A percentile compares a stretch with the other conserved stretches of the same genome.
Conservation (phyloP, 1,140 invertebrate genomes). For the Steinernema khuongi region DNA sequence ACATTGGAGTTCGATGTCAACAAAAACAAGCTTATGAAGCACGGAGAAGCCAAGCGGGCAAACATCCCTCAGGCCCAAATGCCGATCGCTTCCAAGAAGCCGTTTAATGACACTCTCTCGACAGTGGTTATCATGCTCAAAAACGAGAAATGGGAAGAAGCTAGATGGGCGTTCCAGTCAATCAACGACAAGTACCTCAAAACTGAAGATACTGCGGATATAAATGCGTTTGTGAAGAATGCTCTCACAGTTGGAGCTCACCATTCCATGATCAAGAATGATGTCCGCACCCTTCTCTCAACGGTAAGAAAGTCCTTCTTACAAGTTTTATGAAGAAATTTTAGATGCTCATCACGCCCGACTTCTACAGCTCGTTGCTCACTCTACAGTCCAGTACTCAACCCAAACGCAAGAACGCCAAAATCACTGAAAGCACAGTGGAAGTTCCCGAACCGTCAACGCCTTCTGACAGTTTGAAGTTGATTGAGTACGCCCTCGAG, state of each 20-base stretch:
- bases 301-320: neutral
- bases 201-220: neutral
- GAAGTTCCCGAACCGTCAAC: neutral
- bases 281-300: neutral
- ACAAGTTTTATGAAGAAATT: neutral
- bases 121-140: neutral
- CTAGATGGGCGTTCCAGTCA: neutral
- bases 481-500: neutral
- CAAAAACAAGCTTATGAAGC: neutral
- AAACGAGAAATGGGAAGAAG: neutral
- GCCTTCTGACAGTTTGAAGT: neutral
- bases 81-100: neutral
- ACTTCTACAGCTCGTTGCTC: neutral
- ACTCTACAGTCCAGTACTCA: neutral
- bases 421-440: neutral
- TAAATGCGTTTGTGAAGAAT: neutral
- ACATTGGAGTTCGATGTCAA: neutral
- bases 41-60: neutral
- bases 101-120: neutral
- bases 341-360: neutral
- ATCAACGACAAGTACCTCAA: constrained; percentile 2
- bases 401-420: neutral
- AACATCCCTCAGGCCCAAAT: neutral
- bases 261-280: neutral
- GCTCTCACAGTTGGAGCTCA: neutral